Percentiles rank a stretch among this genome's conserved stretches.
Conservation (phyloP, 2,797 vertebrate species). For the Neoniphon sammara region DNA sequence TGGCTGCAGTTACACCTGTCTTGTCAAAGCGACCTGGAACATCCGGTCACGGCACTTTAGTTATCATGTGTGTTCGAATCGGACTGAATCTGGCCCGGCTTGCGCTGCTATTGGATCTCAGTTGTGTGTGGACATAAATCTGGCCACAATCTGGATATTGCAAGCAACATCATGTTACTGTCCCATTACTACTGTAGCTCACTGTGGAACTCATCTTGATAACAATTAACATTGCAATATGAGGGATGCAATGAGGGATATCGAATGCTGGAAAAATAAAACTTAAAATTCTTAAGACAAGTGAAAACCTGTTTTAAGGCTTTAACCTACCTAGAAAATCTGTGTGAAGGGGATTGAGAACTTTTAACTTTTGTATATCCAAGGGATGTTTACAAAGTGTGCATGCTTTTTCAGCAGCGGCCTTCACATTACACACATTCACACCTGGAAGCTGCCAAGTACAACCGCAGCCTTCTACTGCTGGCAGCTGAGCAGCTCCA, state of each 20-base stretch:
- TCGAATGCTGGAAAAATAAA: not conserved
- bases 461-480: slow-evolving; percentile 63
- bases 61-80: no score
- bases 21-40: no score
- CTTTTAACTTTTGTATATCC: slow-evolving; percentile 34
- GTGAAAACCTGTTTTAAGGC: not conserved
- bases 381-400: slow-evolving; percentile 47
- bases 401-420: slow-evolving; percentile 27
- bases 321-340: not conserved
- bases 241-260: no score
- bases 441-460: slow-evolving; percentile 63
- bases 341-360: slow-evolving; percentile 1
- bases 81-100: no score
- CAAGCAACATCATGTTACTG: slow-evolving; percentile 28
- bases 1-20: not conserved
- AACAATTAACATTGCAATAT: no score
- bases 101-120: no score
- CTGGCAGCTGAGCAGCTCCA: slow-evolving; percentile 59
- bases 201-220: not conserved
- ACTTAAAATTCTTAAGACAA: not conserved
- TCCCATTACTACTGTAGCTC: not conserved
- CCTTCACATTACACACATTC: slow-evolving; percentile 60
- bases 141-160: no score
- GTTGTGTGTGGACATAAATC: no score
- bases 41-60: no score